phyloP scores from a whole-genome alignment of 1,140 invertebrate genomes.

The Zaprionus camerounensis region DNA sequence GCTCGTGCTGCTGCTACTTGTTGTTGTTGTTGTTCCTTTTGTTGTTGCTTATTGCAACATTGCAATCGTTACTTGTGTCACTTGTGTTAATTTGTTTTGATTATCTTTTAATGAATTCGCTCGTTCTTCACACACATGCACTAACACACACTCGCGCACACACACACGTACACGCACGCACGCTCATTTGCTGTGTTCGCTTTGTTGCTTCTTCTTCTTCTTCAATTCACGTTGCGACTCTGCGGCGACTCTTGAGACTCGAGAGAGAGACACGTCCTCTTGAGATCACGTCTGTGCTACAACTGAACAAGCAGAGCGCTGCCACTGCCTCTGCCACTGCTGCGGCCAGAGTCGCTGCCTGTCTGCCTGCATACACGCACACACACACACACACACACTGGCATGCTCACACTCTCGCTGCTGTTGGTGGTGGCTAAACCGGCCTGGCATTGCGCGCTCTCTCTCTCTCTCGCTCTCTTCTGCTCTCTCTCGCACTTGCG shows the following conservation, averaged over 20 bases:
- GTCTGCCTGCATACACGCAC: conserved; percentile 14
- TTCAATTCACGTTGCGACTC: conserved; percentile 27
- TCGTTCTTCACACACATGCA: conserved; percentile 57
- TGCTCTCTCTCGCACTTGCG: conserved; percentile 42
- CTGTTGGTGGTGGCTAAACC: conserved; percentile 58
- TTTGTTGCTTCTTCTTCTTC: background rate
- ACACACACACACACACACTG: conserved; percentile 13
- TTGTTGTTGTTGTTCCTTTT: conserved; percentile 25
- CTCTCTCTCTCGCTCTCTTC: conserved; percentile 5
- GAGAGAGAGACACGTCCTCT: conserved; percentile 78
- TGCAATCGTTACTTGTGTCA: conserved; percentile 50
- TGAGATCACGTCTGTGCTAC: conserved; percentile 84
- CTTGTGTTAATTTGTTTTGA: conserved; percentile 70
- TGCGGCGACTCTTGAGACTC: conserved; percentile 43
- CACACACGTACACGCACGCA: conserved; percentile 35
- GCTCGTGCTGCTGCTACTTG: background rate
- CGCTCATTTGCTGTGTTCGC: conserved; percentile 37
- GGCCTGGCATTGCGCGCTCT: conserved; percentile 22
- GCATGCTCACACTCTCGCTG: conserved; percentile 7
- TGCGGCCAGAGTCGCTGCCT: conserved; percentile 32
- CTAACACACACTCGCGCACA: conserved; percentile 4
- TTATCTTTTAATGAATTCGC: conserved; percentile 81
- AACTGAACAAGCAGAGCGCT: conserved; percentile 64
- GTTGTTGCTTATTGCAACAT: conserved; percentile 43
- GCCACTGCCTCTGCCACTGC: conserved; percentile 23